Percentiles rank a stretch among this genome's conserved stretches.
phyloP scores from a whole-genome alignment of 2,888 invertebrate species.

The Scelioninae gen. 2 region DNA sequence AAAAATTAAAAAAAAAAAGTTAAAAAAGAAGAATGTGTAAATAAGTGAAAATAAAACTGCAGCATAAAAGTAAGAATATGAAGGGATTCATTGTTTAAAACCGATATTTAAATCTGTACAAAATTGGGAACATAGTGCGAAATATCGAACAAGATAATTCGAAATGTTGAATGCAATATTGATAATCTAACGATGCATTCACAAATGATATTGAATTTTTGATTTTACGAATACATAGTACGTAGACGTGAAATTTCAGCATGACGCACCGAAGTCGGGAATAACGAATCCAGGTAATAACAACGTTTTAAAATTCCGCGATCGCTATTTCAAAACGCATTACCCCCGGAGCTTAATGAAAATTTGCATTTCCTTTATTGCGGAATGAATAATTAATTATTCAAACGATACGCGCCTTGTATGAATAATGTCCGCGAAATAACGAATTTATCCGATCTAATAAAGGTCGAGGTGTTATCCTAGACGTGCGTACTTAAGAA shows the following conservation, averaged over 20 bases:
- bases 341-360: slow-evolving; percentile 16
- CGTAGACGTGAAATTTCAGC: too few relatives aligned
- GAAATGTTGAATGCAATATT: neutral
- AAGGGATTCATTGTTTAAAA: too few relatives aligned
- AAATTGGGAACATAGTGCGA: too few relatives aligned
- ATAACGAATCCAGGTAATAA: slow-evolving; percentile 3
- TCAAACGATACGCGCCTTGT: slow-evolving; percentile 11
- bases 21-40: too few relatives aligned
- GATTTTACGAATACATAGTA: too few relatives aligned
- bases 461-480: neutral
- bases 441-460: slow-evolving; percentile 25
- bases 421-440: slow-evolving; percentile 6
- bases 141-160: too few relatives aligned
- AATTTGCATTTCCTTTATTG: slow-evolving; percentile 33
- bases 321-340: slow-evolving; percentile 7
- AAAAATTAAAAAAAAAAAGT: too few relatives aligned
- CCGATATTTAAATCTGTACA: too few relatives aligned
- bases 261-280: neutral
- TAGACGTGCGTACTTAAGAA: neutral
- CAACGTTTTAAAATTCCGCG: slow-evolving; percentile 14
- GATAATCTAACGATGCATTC: neutral
- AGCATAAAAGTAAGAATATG: too few relatives aligned
- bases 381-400: slow-evolving; percentile 18
- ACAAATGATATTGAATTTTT: too few relatives aligned
- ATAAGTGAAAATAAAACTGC: too few relatives aligned